phyloP scores from a whole-genome alignment of 2,113 vertebrate genomes.

The Grammomys dolichurus region DNA sequence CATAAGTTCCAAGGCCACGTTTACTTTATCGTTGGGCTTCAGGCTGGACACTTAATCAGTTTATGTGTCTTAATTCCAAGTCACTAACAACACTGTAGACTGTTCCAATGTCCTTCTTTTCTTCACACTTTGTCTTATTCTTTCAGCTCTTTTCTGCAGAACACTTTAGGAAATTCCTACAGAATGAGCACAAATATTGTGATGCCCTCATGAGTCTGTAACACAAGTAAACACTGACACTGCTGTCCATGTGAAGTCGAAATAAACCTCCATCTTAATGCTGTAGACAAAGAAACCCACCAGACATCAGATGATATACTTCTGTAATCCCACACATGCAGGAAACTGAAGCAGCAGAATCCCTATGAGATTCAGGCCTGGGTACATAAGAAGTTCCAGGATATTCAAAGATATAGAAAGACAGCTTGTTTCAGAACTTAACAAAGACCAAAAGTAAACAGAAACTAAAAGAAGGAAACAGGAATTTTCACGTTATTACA shows the following conservation, averaged over 20 bases:
- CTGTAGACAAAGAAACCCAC: neutral
- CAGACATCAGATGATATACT: fast-evolving
- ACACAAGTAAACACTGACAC: neutral
- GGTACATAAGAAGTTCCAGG: neutral
- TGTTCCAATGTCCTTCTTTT: neutral
- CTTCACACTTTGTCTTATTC: neutral
- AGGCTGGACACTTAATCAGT: neutral
- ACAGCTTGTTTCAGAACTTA: neutral
- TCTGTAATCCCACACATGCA: fast-evolving
- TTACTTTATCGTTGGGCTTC: neutral
- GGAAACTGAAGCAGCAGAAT: neutral
- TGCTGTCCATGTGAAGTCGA: neutral
- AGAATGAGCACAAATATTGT: neutral
- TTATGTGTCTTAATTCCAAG: neutral
- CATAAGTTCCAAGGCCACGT: fast-evolving
- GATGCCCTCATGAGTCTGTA: fast-evolving
- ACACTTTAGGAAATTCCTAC: neutral
- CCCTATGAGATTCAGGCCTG: neutral
- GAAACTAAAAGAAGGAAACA: neutral
- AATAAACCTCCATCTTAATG: neutral
- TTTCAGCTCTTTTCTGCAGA: neutral
- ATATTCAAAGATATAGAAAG: neutral
- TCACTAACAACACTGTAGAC: neutral
- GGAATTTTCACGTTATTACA: neutral
- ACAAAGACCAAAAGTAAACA: neutral